Conservation (phyloP, 2,797 vertebrate species). For the Poeciliopsis presidionis region DNA sequence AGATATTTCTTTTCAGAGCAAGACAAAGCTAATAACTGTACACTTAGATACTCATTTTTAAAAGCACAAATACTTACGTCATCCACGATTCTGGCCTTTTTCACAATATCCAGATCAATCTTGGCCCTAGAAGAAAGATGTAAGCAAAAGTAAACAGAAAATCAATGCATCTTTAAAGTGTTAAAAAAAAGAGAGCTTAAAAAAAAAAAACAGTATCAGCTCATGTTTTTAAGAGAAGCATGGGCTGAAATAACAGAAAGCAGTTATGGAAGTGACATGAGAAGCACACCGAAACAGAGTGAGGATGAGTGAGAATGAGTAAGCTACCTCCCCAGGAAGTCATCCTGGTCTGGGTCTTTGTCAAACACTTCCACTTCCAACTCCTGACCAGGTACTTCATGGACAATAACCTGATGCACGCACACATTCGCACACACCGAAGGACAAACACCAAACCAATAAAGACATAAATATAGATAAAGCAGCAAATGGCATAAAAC, state of each 20-base stretch:
- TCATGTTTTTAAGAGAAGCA: slow-evolving; percentile 14
- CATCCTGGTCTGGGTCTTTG: slow-evolving; percentile 96
- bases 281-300: slow-evolving; percentile 58
- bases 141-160: slow-evolving; percentile 8
- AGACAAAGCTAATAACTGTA: slow-evolving; percentile 18
- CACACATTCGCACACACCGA: slow-evolving; percentile 34
- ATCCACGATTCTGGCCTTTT: slow-evolving; percentile 86
- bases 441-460: slow-evolving; percentile 37
- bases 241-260: slow-evolving; percentile 16
- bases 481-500: slow-evolving; percentile 51
- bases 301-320: slow-evolving; percentile 62
- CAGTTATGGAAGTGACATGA: slow-evolving; percentile 47
- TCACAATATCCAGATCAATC: slow-evolving; percentile 90
- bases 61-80: slow-evolving; percentile 78
- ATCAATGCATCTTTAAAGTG: slow-evolving; percentile 10
- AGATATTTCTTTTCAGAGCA: slow-evolving; percentile 12
- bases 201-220: background rate
- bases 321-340: slow-evolving; percentile 93
- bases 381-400: slow-evolving; percentile 95
- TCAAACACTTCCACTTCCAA: slow-evolving; percentile 94
- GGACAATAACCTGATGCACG: slow-evolving; percentile 89
- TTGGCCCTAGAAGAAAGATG: slow-evolving; percentile 82
- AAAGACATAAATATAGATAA: slow-evolving; percentile 57
- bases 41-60: background rate
- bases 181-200: background rate